Evolutionary conservation across 2,113 vertebrate species (phyloP).

Genomic region (Urocynchramus pylzowi): DNA sequence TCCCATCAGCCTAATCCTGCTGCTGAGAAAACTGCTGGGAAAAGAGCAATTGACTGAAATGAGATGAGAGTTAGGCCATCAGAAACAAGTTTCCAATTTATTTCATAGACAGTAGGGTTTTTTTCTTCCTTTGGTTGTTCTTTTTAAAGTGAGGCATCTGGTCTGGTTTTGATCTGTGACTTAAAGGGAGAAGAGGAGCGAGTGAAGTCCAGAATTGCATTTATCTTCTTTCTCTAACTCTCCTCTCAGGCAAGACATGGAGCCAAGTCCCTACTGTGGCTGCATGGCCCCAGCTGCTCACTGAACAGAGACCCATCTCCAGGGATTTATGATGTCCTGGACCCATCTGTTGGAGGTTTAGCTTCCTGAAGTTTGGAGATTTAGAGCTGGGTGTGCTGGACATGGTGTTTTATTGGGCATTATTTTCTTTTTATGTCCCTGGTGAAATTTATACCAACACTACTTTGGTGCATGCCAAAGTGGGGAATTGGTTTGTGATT

Average conservation of each 20-base stretch:
- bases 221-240: constrained; percentile 9
- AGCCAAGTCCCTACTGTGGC: background rate
- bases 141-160: constrained; percentile 29
- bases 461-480: background rate
- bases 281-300: background rate
- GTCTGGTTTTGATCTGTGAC: constrained; percentile 49
- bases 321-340: background rate
- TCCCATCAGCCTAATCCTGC: background rate
- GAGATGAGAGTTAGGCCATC: background rate
- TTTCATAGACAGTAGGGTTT: background rate
- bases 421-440: background rate
- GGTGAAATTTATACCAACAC: background rate
- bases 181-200: constrained; percentile 31
- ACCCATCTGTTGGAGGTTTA: background rate
- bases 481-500: background rate
- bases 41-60: background rate
- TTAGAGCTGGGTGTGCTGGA: background rate
- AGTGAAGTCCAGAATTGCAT: constrained; percentile 7
- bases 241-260: background rate
- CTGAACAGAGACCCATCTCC: background rate
- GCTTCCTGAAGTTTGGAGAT: background rate
- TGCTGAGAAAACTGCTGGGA: background rate
- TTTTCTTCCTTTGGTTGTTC: background rate
- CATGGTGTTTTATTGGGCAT: background rate
- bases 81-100: constrained; percentile 32